Evolutionary conservation across 2,888 invertebrate genomes (phyloP).

Genomic region (Tortricodes alternella): DNA sequence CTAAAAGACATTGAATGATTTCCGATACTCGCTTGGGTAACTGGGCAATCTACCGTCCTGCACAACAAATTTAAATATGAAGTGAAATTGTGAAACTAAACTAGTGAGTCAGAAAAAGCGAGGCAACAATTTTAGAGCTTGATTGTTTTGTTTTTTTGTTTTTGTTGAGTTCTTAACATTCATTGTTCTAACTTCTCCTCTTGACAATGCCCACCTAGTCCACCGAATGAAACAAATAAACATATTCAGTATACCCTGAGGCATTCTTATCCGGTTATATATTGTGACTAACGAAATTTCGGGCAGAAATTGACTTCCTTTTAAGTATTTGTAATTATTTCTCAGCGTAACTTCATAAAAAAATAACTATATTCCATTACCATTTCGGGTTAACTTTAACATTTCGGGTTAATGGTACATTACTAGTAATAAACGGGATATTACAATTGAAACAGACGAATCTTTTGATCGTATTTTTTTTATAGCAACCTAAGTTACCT

Average conservation of each 20-base stretch:
- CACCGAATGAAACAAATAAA: neutral
- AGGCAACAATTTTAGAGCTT: neutral
- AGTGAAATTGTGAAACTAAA: neutral
- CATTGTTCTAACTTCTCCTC: neutral
- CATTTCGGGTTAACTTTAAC: no score
- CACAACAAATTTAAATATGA: neutral
- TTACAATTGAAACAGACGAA: no score
- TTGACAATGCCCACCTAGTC: neutral
- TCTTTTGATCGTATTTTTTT: no score
- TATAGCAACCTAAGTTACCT: no score
- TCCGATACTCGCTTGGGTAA: conserved; percentile 37
- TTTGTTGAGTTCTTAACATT: neutral
- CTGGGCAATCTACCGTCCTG: neutral
- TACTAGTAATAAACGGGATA: no score
- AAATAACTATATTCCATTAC: no score
- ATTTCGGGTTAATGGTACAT: no score
- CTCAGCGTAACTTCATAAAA: no score
- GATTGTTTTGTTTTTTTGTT: neutral
- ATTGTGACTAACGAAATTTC: neutral
- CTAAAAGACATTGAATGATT: conserved; percentile 48
- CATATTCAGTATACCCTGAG: neutral
- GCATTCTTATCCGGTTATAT: neutral
- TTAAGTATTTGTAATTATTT: neutral
- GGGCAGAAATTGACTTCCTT: neutral
- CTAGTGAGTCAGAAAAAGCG: neutral